Evolutionary conservation across 2,113 vertebrate genomes (phyloP), one percentile per base, ranked within the genome.

Genomic region (Orientallactaga bullata): DNA sequence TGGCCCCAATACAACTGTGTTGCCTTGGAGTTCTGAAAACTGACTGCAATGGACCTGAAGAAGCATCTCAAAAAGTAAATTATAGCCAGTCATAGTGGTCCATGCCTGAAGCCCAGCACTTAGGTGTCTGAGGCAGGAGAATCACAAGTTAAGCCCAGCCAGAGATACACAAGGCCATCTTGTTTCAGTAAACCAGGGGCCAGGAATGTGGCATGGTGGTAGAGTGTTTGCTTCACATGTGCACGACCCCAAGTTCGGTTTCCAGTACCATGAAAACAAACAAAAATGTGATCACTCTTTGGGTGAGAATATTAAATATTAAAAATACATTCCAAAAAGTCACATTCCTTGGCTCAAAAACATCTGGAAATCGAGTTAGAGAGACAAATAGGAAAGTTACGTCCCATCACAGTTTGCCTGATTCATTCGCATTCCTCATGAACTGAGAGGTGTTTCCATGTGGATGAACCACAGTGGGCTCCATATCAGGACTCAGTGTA

Each of bases 361-460:
- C 82, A 85, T 35, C 71, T 51, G n/a, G 85, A 96, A 95, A 94
- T 88, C 42, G 93, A 95, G 74, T 35, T 17, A 82, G 58, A 87
- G 35, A 91, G 71, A 82, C 26, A 85, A 93, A 72, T 0, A 39
- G 74, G 47, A 85, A 83, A 90, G 47, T 6, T 37, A 13, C 1
- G 9, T 82, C 68, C 76, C 32, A 15, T 18, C 63, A 68, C 1
- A 32, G 28, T 32, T 78, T 86, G 69, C 68, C 20, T 20, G 0
- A 3, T 76, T 85, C 20, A 72, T 26, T 55, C 79, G 39, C 58
- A 84, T 35, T 51, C 20, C 61, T 35, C 71, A 18, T 42, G 32
- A 51, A 35, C 47, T 13, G 1, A 0, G 69, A 69, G 39, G 12
- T 24, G 10, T 51, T 32, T 47, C 58, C 24, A 26, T 7, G 5